phyloP scores from a whole-genome alignment of 53 echinoderm and acorn worm genomes.

The Paelopatides confundens region DNA sequence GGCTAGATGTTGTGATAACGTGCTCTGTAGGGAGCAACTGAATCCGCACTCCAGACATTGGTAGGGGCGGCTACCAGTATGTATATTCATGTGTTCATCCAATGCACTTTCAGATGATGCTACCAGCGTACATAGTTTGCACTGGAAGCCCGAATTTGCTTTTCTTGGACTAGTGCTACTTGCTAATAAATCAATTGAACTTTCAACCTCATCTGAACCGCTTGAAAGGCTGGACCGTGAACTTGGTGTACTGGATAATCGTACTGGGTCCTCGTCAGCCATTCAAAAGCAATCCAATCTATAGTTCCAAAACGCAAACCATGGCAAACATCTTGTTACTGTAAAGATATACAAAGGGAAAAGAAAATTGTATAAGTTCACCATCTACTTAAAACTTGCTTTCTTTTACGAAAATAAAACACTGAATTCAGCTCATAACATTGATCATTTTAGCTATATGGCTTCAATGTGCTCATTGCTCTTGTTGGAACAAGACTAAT shows the following conservation, averaged over 20 bases:
- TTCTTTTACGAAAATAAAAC: no score
- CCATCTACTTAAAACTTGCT: no score
- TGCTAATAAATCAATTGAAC: neutral
- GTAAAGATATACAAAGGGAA: neutral
- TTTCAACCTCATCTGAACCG: constrained; percentile 35
- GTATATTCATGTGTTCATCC: constrained; percentile 99
- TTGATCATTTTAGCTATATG: no score
- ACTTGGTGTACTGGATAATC: constrained; percentile 50
- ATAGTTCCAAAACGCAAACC: constrained; percentile 23
- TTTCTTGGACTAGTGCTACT: constrained; percentile 47
- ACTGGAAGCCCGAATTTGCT: constrained; percentile 79
- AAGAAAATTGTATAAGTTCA: neutral
- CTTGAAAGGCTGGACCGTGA: constrained; percentile 52
- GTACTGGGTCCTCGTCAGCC: constrained; percentile 58
- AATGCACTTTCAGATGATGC: constrained; percentile 86
- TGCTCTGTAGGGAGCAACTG: constrained; percentile 94
- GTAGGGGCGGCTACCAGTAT: constrained; percentile 90
- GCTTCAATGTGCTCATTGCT: no score
- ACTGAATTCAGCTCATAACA: no score
- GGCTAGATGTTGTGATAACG: constrained; percentile 86
- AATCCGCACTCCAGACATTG: constrained; percentile 96
- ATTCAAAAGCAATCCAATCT: constrained; percentile 35
- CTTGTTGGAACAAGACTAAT: no score
- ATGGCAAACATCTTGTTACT: constrained; percentile 44
- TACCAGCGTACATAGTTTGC: constrained; percentile 89